A percentile compares a stretch with the other conserved stretches of the same genome.
Conservation (phyloP, 2,797 vertebrate genomes). For the Cossypha polioptera region DNA sequence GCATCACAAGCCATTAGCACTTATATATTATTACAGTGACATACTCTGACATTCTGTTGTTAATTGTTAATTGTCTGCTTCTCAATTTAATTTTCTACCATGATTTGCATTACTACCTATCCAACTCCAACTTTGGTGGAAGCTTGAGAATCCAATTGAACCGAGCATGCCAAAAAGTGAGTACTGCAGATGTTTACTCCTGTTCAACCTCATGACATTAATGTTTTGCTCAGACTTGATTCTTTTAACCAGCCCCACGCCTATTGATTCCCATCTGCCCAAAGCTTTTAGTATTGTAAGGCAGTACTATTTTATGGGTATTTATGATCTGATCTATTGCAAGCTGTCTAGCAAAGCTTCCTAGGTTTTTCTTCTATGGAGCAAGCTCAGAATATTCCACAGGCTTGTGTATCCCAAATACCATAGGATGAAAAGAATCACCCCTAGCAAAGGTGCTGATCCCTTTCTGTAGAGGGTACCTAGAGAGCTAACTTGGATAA, state of each 20-base stretch:
- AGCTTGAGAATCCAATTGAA: background rate
- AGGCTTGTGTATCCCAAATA: background rate
- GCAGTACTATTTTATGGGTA: background rate
- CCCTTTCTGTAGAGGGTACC: background rate
- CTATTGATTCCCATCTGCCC: background rate
- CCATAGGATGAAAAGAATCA: background rate
- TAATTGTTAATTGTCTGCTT: constrained; percentile 26
- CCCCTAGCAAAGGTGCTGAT: background rate
- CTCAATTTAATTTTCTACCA: constrained; percentile 3
- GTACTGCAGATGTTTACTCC: background rate
- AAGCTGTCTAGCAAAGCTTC: background rate
- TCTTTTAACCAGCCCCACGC: background rate
- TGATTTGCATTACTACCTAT: background rate
- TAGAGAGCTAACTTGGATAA: background rate
- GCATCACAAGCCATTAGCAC: background rate
- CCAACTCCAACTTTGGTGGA: background rate
- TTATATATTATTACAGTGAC: background rate
- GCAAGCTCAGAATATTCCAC: background rate
- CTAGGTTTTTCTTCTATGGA: background rate
- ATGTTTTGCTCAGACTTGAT: background rate
- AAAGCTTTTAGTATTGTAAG: background rate
- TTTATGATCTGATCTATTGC: background rate
- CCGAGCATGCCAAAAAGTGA: background rate
- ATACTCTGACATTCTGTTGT: background rate
- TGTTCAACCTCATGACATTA: background rate